Evolutionary conservation across 2,888 invertebrate species (phyloP), one percentile per base, ranked within the genome.

Genomic region (Drosophila trichaetosa): DNA sequence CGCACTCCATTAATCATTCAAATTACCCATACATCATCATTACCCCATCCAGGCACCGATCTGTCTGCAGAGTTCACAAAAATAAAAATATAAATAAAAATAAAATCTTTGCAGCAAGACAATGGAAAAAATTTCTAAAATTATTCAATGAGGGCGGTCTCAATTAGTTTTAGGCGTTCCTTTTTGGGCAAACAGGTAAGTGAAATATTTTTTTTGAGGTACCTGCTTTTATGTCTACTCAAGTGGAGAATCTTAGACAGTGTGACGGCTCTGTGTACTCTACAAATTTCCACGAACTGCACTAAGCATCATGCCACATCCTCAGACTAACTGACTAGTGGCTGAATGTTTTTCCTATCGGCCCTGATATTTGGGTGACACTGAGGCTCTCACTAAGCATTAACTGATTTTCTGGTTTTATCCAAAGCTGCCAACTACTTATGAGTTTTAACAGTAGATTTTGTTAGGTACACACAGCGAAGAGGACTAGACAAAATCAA

Each of bases 101-200:
- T 54, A 77, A 79, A 87, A 76, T 81, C 76, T 70, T 49, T 51
- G 69, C 65, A 27, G 29, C 61, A 72, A 78, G 65, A 80, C 75
- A 75, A 74, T 69, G 56, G 63, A 74, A 64, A 74, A 73, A 65
- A 73, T 73, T 69, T 74, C 62, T n/a, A 59, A 85, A 85, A 88
- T 89, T 85, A 87, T 88, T 86, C 90, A 87, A 83, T 89, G 85
- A 90, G 89, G 90, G 88, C 89, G 88, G 88, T 90, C 90, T 90
- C 88, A 89, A 90, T 88, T 88, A 90, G 90, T 87, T 89, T 89
- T 87, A 80, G 90, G 74, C 79, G 65, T 79, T 80, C 65, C 75
- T 27, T 76, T 56, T 62, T 63, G 48, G 33, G 40, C 52, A 29
- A 74, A 74, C 87, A 79, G 85, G 85, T 87, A 89, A 73, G 65